Percentiles rank a stretch among this genome's conserved stretches.
phyloP scores from a whole-genome alignment of 2,797 vertebrate genomes.

The Myotis daubentonii region DNA sequence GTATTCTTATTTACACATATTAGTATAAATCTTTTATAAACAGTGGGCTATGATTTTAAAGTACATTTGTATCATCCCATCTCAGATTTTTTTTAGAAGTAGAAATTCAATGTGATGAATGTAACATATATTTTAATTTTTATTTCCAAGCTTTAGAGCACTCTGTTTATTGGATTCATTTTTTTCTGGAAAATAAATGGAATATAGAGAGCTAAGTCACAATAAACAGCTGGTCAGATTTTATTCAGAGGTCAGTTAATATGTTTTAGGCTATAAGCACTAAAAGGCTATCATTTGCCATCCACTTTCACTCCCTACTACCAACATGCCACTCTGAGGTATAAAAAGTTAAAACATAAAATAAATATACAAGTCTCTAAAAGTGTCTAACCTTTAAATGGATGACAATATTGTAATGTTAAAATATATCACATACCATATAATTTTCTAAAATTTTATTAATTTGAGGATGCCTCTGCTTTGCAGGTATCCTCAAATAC shows the following conservation, averaged over 20 bases:
- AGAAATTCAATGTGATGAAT: not conserved
- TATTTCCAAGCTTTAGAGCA: not conserved
- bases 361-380: not conserved
- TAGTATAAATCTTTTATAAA: not conserved
- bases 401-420: not conserved
- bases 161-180: not conserved
- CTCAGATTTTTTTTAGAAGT: not conserved
- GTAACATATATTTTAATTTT: not conserved
- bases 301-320: not conserved
- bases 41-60: not conserved
- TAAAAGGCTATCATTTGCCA: not conserved
- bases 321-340: not conserved
- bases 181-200: not conserved
- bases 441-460: conserved; percentile 2
- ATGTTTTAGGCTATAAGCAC: not conserved
- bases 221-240: not conserved
- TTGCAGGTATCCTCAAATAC: not conserved
- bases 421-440: not conserved
- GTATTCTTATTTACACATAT: not conserved
- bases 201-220: not conserved
- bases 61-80: not conserved
- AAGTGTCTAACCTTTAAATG: conserved; percentile 2
- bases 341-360: not conserved
- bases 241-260: not conserved
- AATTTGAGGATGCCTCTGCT: not conserved